phyloP scores from a whole-genome alignment of 2,888 invertebrate genomes.

The Ophioninae sp. region DNA sequence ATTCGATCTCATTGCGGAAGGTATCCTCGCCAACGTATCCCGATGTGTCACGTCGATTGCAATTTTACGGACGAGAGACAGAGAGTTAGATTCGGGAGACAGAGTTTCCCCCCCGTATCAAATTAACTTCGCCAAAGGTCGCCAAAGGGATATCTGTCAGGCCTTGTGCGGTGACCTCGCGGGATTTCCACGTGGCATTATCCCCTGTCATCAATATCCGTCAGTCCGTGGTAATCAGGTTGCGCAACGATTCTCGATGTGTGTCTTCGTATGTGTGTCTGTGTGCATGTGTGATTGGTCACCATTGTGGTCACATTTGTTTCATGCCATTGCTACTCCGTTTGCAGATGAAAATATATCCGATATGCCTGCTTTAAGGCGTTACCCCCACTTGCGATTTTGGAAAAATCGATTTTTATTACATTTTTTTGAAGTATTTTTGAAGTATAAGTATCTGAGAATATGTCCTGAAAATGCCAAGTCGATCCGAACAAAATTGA shows the following conservation, averaged over 20 bases:
- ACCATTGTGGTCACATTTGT: constrained; percentile 33
- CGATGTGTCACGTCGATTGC: constrained; percentile 55
- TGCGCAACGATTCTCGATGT: constrained; percentile 20
- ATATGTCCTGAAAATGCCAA: too few relatives aligned
- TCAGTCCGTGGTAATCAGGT: constrained; percentile 59
- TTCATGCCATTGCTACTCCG: too few relatives aligned
- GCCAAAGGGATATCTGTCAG: constrained; percentile 8
- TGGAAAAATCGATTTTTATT: too few relatives aligned
- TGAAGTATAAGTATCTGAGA: too few relatives aligned
- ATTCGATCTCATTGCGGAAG: constrained; percentile 30
- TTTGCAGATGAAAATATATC: too few relatives aligned
- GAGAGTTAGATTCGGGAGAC: constrained; percentile 19
- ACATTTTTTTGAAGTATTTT: too few relatives aligned
- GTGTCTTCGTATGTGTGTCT: neutral
- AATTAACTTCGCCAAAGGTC: constrained; percentile 19
- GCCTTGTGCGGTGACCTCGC: constrained; percentile 43
- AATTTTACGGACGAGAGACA: constrained; percentile 52
- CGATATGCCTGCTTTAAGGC: too few relatives aligned
- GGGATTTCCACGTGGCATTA: constrained; percentile 59
- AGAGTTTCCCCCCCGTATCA: constrained; percentile 16
- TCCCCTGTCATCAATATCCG: constrained; percentile 63
- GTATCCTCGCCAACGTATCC: constrained; percentile 3
- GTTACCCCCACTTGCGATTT: too few relatives aligned
- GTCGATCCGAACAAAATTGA: too few relatives aligned
- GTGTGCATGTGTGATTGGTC: constrained; percentile 4